These are phyloP conservation scores for Hoplias malabaricus DNA, from an alignment of 2,113 vertebrate genomes.

Conservation along the genomic window DNA sequence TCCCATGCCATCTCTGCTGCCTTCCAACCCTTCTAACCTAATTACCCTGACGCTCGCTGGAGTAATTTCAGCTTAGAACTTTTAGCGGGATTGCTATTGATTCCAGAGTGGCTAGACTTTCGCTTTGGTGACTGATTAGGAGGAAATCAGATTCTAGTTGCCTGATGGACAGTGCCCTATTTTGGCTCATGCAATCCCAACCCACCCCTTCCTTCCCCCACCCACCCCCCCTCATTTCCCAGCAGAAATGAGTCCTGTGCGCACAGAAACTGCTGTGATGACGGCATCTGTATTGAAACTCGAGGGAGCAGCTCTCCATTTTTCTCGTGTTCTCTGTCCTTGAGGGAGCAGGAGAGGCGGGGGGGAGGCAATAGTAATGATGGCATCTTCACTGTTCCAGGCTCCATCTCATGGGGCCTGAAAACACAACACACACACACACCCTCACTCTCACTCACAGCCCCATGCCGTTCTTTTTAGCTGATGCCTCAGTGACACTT, in stretches of 20 bases:
- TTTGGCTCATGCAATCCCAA: not conserved
- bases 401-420: slow-evolving; percentile 13
- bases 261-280: not conserved
- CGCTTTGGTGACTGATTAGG: not conserved
- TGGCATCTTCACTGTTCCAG: slow-evolving; percentile 14
- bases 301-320: not conserved
- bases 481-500: slow-evolving; percentile 20
- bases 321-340: slow-evolving; percentile 22
- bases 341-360: slow-evolving; percentile 16
- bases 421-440: not conserved
- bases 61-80: slow-evolving; percentile 42
- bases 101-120: slow-evolving; percentile 24
- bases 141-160: not conserved
- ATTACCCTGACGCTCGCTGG: slow-evolving; percentile 28
- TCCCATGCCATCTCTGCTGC: not conserved
- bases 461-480: not conserved
- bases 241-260: slow-evolving; percentile 29
- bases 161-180: slow-evolving; percentile 28
- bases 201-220: not conserved
- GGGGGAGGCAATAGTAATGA: slow-evolving; percentile 17
- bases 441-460: not conserved
- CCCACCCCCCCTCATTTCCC: not conserved
- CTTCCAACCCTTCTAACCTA: slow-evolving; percentile 33
- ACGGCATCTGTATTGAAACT: not conserved
- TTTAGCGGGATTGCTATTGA: slow-evolving; percentile 59